A percentile compares a stretch with the other conserved stretches of the same genome.
Conservation (phyloP, 2,888 invertebrate species). For the Eledona agricola region DNA sequence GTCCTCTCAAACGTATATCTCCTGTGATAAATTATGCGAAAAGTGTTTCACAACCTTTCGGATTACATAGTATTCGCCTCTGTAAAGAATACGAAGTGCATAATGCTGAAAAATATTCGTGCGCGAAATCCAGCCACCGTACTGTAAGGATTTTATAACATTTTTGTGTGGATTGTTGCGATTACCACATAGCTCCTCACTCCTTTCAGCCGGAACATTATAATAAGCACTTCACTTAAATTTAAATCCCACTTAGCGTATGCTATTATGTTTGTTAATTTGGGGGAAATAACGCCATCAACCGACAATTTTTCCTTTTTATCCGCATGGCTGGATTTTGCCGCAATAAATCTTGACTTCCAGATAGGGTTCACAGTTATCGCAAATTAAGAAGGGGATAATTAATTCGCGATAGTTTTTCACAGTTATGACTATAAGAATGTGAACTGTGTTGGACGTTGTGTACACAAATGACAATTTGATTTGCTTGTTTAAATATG, state of each 20-base stretch:
- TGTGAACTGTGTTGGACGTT: too few relatives aligned
- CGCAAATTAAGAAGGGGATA: constrained; percentile 17
- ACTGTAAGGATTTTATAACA: constrained; percentile 8
- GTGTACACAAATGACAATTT: constrained; percentile 20
- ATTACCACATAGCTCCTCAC: constrained; percentile 21
- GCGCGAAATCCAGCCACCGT: too few relatives aligned
- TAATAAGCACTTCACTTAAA: constrained; percentile 27
- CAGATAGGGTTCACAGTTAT: constrained; percentile 23
- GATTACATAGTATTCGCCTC: constrained; percentile 17
- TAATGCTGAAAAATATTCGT: constrained; percentile 15
- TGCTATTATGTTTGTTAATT: constrained; percentile 26
- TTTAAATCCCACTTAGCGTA: constrained; percentile 26
- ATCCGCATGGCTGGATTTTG: constrained; percentile 10
- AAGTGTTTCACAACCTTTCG: constrained; percentile 22
- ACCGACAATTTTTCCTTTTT: constrained; percentile 21
- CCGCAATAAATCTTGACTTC: constrained; percentile 26
- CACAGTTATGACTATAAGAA: constrained; percentile 14
- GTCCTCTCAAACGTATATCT: constrained; percentile 23
- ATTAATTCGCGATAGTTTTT: constrained; percentile 21
- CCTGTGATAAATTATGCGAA: constrained; percentile 31
- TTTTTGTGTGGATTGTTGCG: constrained; percentile 20
- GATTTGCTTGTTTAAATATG: too few relatives aligned
- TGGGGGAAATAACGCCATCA: constrained; percentile 11
- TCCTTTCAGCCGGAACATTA: constrained; percentile 25
- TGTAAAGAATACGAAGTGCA: constrained; percentile 15